phyloP scores from a whole-genome alignment of 2,888 invertebrate species.

The Allygus modestus region DNA sequence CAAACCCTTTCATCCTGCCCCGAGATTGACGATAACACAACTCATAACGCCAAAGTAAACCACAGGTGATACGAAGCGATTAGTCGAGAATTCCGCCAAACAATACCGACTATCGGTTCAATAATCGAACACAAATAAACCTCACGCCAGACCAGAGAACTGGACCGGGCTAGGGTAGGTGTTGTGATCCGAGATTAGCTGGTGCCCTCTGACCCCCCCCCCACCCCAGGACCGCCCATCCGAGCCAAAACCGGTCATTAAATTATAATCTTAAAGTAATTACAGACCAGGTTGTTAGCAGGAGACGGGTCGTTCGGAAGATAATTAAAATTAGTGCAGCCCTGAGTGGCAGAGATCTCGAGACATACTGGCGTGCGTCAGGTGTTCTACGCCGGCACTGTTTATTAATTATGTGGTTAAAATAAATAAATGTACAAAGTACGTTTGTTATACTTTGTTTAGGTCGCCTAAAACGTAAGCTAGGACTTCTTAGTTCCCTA shows the following conservation, averaged over 20 bases:
- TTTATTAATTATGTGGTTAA: too few relatives aligned
- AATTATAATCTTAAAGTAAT: constrained; percentile 57
- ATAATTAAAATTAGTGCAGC: constrained; percentile 54
- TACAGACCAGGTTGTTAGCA: constrained; percentile 55
- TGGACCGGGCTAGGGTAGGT: constrained; percentile 17
- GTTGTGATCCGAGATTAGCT: constrained; percentile 48
- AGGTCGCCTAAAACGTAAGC: too few relatives aligned
- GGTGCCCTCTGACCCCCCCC: constrained; percentile 19
- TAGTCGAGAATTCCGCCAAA: constrained; percentile 40
- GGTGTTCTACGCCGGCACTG: too few relatives aligned
- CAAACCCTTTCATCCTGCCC: not conserved
- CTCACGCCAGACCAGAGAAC: not conserved
- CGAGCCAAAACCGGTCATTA: constrained; percentile 51
- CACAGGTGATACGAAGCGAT: constrained; percentile 34
- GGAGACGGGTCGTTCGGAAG: constrained; percentile 36
- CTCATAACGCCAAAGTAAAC: constrained; percentile 42
- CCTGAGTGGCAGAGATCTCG: constrained; percentile 4
- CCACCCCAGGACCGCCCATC: not conserved
- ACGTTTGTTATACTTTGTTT: too few relatives aligned
- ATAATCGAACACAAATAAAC: constrained; percentile 56
- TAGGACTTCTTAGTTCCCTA: too few relatives aligned
- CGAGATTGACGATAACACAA: constrained; percentile 7
- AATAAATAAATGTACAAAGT: too few relatives aligned
- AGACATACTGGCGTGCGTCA: not conserved
- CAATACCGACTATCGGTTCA: constrained; percentile 51